A percentile compares a stretch with the other conserved stretches of the same genome.
Evolutionary conservation across 2,888 invertebrate genomes (phyloP).

Genomic region (Melanotus villosus): DNA sequence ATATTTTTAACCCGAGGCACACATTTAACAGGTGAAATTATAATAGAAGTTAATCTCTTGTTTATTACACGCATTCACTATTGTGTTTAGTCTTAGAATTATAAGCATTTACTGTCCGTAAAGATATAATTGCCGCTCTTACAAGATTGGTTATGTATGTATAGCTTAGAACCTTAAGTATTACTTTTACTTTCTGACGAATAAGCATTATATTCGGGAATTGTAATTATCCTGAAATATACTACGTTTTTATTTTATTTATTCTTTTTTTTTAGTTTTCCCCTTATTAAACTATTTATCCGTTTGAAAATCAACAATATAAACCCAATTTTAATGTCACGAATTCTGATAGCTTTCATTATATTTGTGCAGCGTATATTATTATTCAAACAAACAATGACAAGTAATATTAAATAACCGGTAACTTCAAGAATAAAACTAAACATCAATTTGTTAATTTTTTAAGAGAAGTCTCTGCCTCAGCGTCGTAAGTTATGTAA

Average conservation of each 20-base stretch:
- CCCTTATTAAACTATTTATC: too few species aligned
- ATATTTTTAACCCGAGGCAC: neutral
- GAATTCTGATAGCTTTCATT: too few species aligned
- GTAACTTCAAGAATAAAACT: too few species aligned
- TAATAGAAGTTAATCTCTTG: neutral
- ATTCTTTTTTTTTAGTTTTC: too few species aligned
- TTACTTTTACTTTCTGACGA: conserved; percentile 14
- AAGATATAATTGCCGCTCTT: conserved; percentile 5
- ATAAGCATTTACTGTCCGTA: neutral
- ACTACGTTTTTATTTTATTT: neutral
- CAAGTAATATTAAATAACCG: too few species aligned
- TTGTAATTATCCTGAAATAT: neutral
- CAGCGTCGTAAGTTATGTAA: too few species aligned
- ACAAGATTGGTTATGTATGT: conserved; percentile 14
- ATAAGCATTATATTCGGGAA: neutral
- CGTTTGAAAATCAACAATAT: too few species aligned
- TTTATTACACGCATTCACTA: conserved; percentile 12
- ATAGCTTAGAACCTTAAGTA: neutral
- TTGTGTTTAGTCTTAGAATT: conserved; percentile 12
- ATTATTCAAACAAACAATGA: too few species aligned
- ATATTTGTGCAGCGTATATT: too few species aligned
- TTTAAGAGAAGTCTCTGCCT: too few species aligned
- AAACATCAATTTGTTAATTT: too few species aligned
- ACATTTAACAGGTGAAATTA: neutral
- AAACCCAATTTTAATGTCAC: too few species aligned